Percentiles rank a stretch among this genome's conserved stretches.
phyloP scores from a whole-genome alignment of 2,113 vertebrate species.

The Centropristis striata region DNA sequence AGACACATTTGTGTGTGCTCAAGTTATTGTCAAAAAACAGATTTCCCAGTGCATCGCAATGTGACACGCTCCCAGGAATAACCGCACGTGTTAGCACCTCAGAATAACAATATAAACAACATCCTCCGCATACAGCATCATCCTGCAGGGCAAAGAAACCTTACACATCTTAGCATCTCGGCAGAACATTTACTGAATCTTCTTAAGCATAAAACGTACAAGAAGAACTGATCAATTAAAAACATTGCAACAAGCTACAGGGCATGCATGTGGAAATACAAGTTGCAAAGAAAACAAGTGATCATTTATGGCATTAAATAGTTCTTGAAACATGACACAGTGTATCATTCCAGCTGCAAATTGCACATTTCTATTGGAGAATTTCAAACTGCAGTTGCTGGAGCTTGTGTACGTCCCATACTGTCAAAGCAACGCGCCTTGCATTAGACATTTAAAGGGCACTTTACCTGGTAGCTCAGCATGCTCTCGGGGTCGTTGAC shows the following conservation, averaged over 20 bases:
- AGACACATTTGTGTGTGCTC: background rate
- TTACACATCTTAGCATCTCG: background rate
- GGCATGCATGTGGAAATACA: background rate
- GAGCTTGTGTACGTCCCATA: slow-evolving; percentile 1
- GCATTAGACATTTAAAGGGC: slow-evolving; percentile 18
- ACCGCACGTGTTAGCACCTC: slow-evolving; percentile 65
- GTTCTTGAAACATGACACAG: background rate
- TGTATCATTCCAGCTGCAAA: background rate
- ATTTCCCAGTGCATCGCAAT: slow-evolving; percentile 26
- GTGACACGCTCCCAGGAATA: slow-evolving; percentile 13
- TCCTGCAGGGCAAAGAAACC: background rate
- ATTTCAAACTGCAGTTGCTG: slow-evolving; percentile 17
- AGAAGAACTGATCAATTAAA: too few relatives aligned
- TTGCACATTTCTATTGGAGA: slow-evolving; percentile 7
- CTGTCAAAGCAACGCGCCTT: slow-evolving; percentile 13
- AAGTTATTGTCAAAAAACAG: background rate
- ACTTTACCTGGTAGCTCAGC: slow-evolving; percentile 91
- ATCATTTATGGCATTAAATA: background rate
- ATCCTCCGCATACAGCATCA: slow-evolving; percentile 23
- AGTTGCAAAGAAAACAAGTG: background rate
- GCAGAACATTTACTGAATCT: background rate
- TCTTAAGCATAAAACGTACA: background rate
- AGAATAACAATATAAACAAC: slow-evolving; percentile 58
- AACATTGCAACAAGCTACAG: background rate
- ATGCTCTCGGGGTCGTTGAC: slow-evolving; percentile 87